These are phyloP conservation scores for Sebastes wilsoni DNA, from an alignment of 2,797 vertebrate species.

Conservation along the genomic window DNA sequence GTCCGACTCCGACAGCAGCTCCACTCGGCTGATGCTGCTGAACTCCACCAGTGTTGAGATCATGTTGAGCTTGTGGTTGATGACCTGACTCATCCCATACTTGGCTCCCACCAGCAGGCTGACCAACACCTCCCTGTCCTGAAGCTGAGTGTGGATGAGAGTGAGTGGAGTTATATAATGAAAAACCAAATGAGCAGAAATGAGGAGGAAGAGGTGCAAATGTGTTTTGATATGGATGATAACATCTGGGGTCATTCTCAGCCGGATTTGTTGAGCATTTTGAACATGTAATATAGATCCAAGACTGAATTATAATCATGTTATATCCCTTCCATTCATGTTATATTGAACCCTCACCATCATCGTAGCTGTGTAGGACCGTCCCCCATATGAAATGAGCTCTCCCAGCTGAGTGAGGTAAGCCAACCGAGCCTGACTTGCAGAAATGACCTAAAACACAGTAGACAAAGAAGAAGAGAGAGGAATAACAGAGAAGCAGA, in stretches of 20 bases:
- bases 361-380: conserved; percentile 94
- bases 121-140: conserved; percentile 94
- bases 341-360: conserved; percentile 82
- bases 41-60: conserved; percentile 94
- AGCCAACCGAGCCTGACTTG: conserved; percentile 90
- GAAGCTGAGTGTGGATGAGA: conserved; percentile 81
- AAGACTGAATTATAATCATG: background rate
- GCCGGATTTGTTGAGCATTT: background rate
- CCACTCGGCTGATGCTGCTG: conserved; percentile 91
- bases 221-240: background rate
- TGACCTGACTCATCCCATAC: conserved; percentile 96
- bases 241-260: background rate
- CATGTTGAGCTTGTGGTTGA: conserved; percentile 98
- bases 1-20: conserved; percentile 92
- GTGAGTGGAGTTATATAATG: background rate
- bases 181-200: background rate
- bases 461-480: background rate
- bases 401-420: conserved; percentile 97
- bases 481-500: background rate
- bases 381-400: conserved; percentile 94
- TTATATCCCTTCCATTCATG: background rate
- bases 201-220: background rate
- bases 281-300: background rate
- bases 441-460: conserved; percentile 85
- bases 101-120: conserved; percentile 93